Evolutionary conservation across 1,140 invertebrate species (phyloP).

Genomic region (Aplysia californica): DNA sequence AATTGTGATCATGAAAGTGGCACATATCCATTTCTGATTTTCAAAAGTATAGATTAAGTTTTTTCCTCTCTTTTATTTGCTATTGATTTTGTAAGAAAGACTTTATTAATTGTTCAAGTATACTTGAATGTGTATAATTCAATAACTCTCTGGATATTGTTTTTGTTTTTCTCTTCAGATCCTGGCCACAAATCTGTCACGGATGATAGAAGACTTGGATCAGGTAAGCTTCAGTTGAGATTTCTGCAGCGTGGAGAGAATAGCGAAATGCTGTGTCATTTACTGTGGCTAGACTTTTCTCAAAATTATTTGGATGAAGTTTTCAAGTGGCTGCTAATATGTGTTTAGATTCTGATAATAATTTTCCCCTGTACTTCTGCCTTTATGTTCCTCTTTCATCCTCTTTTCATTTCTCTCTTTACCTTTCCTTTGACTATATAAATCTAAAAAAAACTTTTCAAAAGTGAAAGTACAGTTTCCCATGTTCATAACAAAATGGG

Average conservation of each 20-base stretch:
- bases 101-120: neutral
- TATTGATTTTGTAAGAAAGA: neutral
- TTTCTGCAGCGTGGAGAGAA: too few relatives aligned
- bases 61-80: neutral
- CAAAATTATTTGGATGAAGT: too few relatives aligned
- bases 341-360: neutral
- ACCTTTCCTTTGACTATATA: too few relatives aligned
- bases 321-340: too few relatives aligned
- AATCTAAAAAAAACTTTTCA: too few relatives aligned
- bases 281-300: too few relatives aligned
- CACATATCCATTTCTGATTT: too few relatives aligned
- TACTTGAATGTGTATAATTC: neutral
- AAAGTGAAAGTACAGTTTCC: too few relatives aligned
- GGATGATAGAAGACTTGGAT: constrained; percentile 88
- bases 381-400: neutral
- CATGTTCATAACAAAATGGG: too few relatives aligned
- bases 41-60: too few relatives aligned
- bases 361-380: neutral
- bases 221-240: constrained; percentile 70
- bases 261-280: too few relatives aligned
- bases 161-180: constrained; percentile 70
- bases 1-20: neutral
- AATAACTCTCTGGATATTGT: neutral
- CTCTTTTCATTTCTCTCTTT: too few relatives aligned
- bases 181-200: constrained; percentile 78